Evolutionary conservation across 2,113 vertebrate genomes (phyloP), one percentile per base, ranked within the genome.

Genomic region (Hipposideros armiger): DNA sequence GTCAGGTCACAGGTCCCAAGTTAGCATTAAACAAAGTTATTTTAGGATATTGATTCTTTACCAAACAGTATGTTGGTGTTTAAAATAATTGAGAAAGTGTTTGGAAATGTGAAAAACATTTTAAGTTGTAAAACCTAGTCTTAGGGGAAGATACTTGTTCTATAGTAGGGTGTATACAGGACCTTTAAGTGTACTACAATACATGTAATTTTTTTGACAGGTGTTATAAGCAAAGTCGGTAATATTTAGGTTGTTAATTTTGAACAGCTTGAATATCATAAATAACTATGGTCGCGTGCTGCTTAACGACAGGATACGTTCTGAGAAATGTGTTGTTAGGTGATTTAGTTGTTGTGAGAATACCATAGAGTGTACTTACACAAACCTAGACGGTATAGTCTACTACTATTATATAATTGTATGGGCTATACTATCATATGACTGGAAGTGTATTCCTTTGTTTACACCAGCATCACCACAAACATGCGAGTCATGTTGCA

Each of bases 81-180:
- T 67, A 70, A 95, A 45, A 4, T 83, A 72, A 45, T 17, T 32
- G 24, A 78, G 62, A 69, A 93, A 62, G 5, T 89, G 16, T 82
- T 89, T 72, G 45, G 22, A 58, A 77, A 78, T 74, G 30, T 78
- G 30, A 95, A 11, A 92, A 40, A 40, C 30, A 66, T 45, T 93
- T 83, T 84, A 77, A 76, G 28, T 42, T 87, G 19, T 66, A 90
- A 94, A 82, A 87, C 28, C 73, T 54, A 85, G 11, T 47, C n/a
- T 94, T 67, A 24, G 36, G 7, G n/a, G 15, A 56, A 7, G 22
- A 81, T 85, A 58, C 14, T 52, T 87, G 54, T 3, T 95, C 47
- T 93, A 9, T 91, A 54, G 88, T 80, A 47, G 19, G 26, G 36
- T 42, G 84, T 67, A 45, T 42, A 67, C 8, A 84, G 22, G 8